Base-by-base conservation (phyloP, 2,888 invertebrate genomes). In the Aphelenchoides bicaudatus region DNA sequence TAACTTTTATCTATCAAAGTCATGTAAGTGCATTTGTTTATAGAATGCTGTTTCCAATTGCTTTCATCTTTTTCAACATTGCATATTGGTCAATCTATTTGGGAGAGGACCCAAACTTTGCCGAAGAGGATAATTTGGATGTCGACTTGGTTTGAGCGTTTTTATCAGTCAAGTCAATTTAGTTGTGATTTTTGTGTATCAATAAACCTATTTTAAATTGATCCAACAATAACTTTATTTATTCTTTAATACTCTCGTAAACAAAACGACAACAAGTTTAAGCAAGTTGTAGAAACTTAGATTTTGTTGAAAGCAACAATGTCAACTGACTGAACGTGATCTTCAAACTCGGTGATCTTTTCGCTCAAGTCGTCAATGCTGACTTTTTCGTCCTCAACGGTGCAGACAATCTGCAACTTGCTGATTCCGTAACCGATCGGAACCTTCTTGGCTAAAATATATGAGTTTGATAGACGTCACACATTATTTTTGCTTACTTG, bases 241-340 rank as follows among this genome's bases (percentile, higher is more conserved):
- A n/a, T n/a, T n/a, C n/a, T n/a, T n/a, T n/a, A n/a, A n/a, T n/a
- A n/a, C n/a, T n/a, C n/a, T n/a, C n/a, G n/a, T n/a, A n/a, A n/a
- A n/a, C n/a, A n/a, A n/a, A n/a, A n/a, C n/a, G n/a, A n/a, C n/a
- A n/a, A n/a, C n/a, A n/a, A n/a, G n/a, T n/a, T n/a, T n/a, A n/a
- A n/a, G n/a, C n/a, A n/a, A n/a, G n/a, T n/a, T n/a, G n/a, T n/a
- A n/a, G n/a, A n/a, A n/a, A n/a, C n/a, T 68, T 73, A 75, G 62
- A 75, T 74, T 62, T 75, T 75, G 63, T 75, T 75, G 74, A 75
- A 75, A 39, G 75, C 75, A 52, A 70, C 73, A 48, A 75, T 72
- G 61, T 75, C 75, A 23, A 75, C 71, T 39, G 72, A 71, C 56
- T 75, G 75, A 39, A 74, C 70, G 57, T 71, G 69, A 47, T 67